Evolutionary conservation across 2,113 vertebrate genomes (phyloP).

Genomic region (Leiothrix lutea): DNA sequence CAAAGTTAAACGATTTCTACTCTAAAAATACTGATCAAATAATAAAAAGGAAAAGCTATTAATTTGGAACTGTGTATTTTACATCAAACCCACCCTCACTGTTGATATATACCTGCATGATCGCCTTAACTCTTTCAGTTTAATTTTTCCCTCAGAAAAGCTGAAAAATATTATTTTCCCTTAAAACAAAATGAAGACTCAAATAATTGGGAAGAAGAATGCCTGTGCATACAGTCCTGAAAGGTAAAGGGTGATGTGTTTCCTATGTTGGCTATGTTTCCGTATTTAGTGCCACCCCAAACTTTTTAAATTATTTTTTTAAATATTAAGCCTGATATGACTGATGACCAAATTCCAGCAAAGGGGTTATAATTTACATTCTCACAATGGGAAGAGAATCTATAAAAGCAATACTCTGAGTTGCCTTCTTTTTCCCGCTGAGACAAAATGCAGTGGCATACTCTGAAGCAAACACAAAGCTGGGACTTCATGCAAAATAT

Average conservation of each 20-base stretch:
- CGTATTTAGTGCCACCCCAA: neutral
- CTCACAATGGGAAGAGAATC: neutral
- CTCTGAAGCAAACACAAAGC: neutral
- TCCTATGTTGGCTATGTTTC: no score
- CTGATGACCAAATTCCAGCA: neutral
- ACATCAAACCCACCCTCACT: neutral
- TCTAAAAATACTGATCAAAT: neutral
- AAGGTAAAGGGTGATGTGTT: neutral
- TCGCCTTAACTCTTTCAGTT: neutral
- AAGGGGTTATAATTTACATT: neutral
- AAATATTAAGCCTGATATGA: neutral
- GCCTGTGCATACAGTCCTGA: no score
- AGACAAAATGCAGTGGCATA: neutral
- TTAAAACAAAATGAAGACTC: neutral
- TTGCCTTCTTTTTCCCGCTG: neutral
- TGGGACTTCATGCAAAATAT: conserved; percentile 13
- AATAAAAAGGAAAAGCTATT: neutral
- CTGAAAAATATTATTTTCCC: neutral
- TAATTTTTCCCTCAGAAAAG: neutral
- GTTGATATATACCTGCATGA: neutral
- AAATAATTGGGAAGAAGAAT: neutral
- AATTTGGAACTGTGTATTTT: neutral
- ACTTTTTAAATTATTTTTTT: neutral
- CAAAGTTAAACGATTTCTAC: neutral
- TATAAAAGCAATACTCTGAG: neutral